Conservation (phyloP, 2,888 invertebrate genomes). For the Acleris holmiana region DNA sequence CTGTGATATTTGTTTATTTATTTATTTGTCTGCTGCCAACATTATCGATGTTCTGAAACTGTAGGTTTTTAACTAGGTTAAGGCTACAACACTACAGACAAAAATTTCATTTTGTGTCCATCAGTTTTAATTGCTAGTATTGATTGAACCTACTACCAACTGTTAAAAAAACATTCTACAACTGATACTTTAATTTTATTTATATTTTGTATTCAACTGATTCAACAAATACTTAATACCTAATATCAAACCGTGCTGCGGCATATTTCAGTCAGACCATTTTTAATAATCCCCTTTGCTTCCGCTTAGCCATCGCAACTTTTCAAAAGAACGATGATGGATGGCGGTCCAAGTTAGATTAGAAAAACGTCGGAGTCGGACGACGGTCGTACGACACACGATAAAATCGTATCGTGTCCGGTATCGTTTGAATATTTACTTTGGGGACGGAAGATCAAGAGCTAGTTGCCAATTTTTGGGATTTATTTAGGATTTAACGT, state of each 20-base stretch:
- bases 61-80: too few relatives aligned
- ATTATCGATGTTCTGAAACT: too few relatives aligned
- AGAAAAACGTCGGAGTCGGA: constrained; percentile 32
- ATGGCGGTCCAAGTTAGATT: constrained; percentile 35
- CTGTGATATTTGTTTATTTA: too few relatives aligned
- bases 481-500: background rate
- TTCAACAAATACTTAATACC: background rate
- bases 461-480: background rate
- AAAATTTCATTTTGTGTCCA: too few relatives aligned
- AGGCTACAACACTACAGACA: too few relatives aligned
- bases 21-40: too few relatives aligned
- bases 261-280: constrained; percentile 23
- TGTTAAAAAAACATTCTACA: too few relatives aligned
- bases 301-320: constrained; percentile 30
- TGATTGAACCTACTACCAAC: too few relatives aligned
- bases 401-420: constrained; percentile 11
- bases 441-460: background rate
- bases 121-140: too few relatives aligned
- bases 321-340: constrained; percentile 36
- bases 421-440: constrained; percentile 16
- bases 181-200: too few relatives aligned
- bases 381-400: constrained; percentile 12
- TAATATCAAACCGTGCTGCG: background rate
- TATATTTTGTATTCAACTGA: too few relatives aligned
- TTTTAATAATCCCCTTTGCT: constrained; percentile 29